These are phyloP conservation scores for Schizotus pectinicornis DNA, from an alignment of 2,888 invertebrate species.

Conservation along the genomic window DNA sequence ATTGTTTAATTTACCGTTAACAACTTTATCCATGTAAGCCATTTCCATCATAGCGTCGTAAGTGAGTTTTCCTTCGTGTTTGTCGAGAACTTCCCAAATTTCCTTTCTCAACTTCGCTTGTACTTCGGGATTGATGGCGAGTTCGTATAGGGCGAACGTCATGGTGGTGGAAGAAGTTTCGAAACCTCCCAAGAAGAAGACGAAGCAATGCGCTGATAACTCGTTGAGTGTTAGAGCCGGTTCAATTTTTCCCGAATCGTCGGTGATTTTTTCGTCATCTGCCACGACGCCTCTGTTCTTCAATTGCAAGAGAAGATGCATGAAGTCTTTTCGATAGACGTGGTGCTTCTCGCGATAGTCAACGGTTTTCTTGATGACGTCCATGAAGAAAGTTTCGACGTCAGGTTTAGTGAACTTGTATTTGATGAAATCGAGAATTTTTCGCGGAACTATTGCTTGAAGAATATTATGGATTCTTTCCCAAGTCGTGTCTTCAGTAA, in stretches of 20 bases:
- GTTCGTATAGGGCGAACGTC: constrained; percentile 41
- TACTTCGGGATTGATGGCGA: constrained; percentile 36
- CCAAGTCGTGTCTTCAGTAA: constrained; percentile 7
- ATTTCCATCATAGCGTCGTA: constrained; percentile 41
- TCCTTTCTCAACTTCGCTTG: constrained; percentile 39
- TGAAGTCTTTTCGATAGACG: constrained; percentile 60
- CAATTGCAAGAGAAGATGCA: constrained; percentile 61
- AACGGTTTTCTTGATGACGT: constrained; percentile 55
- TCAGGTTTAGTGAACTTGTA: constrained; percentile 20
- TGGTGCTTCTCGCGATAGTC: constrained; percentile 57
- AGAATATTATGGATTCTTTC: constrained; percentile 1
- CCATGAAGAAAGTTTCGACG: constrained; percentile 24
- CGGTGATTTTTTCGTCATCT: constrained; percentile 19
- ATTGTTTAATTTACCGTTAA: constrained; percentile 39
- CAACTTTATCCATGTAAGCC: constrained; percentile 39
- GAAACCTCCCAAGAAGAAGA: constrained; percentile 41
- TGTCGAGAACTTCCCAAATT: constrained; percentile 32
- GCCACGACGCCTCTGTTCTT: constrained; percentile 40
- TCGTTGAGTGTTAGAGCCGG: constrained; percentile 25
- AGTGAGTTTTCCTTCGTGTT: constrained; percentile 35
- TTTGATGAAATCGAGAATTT: constrained; percentile 1
- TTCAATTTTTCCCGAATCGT: constrained; percentile 12
- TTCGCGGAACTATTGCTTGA: not conserved
- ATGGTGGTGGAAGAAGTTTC: constrained; percentile 42
- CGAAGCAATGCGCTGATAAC: constrained; percentile 30